These are phyloP conservation scores for Perdita meconis DNA, from an alignment of 2,888 invertebrate genomes.

Conservation along the genomic window DNA sequence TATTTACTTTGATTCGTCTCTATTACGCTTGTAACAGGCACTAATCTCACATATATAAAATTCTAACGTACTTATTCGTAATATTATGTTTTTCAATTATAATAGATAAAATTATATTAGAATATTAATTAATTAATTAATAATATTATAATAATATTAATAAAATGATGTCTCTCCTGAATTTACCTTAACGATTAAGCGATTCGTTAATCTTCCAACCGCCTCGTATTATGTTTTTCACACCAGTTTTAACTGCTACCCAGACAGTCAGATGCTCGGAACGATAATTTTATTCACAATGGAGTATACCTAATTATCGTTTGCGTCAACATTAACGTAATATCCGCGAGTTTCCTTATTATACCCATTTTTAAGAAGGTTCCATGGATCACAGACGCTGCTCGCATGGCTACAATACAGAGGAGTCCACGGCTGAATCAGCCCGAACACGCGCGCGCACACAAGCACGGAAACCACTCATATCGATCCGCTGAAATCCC, in stretches of 20 bases:
- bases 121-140: no score
- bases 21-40: no score
- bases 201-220: conserved; percentile 11
- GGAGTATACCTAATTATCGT: conserved; percentile 25
- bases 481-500: conserved; percentile 72
- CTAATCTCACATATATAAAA: no score
- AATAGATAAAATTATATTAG: no score
- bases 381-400: conserved; percentile 17
- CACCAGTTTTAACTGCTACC: conserved; percentile 11
- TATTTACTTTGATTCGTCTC: no score
- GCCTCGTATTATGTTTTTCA: conserved; percentile 16
- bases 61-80: no score
- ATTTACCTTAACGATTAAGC: no score
- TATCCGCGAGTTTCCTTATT: background rate
- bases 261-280: conserved; percentile 20
- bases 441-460: conserved; percentile 31
- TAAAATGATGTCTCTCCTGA: no score
- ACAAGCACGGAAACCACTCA: conserved; percentile 54
- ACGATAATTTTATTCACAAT: conserved; percentile 38
- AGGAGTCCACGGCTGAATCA: conserved; percentile 42
- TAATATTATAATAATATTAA: no score
- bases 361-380: background rate
- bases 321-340: conserved; percentile 23
- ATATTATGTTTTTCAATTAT: no score
- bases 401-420: conserved; percentile 24